Base-by-base conservation (phyloP, 2,797 vertebrate genomes). In the Loris lydekkerianus region DNA sequence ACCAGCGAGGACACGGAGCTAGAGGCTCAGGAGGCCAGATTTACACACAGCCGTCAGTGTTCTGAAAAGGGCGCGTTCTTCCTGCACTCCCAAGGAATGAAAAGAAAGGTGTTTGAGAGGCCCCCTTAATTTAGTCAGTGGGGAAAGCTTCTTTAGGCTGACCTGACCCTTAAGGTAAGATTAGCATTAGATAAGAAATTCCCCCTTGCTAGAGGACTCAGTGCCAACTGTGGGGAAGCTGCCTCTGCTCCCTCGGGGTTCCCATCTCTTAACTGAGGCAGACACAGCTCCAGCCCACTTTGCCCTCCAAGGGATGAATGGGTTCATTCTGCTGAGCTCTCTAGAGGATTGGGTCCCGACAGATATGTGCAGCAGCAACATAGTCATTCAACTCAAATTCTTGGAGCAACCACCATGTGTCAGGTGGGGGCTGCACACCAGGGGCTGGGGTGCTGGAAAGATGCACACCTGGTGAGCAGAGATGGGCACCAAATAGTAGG, bases 351-450 rank as follows among this genome's bases (percentile, higher is more conserved):
- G 77, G 20, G 7, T 65, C 27, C 63, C 86, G 46, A 1, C 21
- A 14, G 49, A 10, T 7, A 13, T 0, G 0, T 0, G 25, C 1
- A 3, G 21, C 21, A 49, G 49, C 10, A n/a, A 18, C 40, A 18
- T 1, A 0, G 4, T 65, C 86, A 3, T 31, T 56, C 31, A 3
- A 2, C 49, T 72, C 73, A 20, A 67, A 17, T 17, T 29, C 21
- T 6, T 0, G 0, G 11, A 53, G 34, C 60, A 5, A 20, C 40
- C 17, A 2, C 10, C 2, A 1, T 15, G 34, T 21, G 34, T 18
- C 23, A 21, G 37, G 70, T 15, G 15, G 23, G 10, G 34, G 58
- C 77, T 67, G 43, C 65, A 2, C 0, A 0, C 73, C 58, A 31
- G 2, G 1, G 27, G 29, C 31, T 5, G 25, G 31, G 23, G 49